Evolutionary conservation across 2,113 vertebrate species (phyloP).

Genomic region (Nematolebias whitei): DNA sequence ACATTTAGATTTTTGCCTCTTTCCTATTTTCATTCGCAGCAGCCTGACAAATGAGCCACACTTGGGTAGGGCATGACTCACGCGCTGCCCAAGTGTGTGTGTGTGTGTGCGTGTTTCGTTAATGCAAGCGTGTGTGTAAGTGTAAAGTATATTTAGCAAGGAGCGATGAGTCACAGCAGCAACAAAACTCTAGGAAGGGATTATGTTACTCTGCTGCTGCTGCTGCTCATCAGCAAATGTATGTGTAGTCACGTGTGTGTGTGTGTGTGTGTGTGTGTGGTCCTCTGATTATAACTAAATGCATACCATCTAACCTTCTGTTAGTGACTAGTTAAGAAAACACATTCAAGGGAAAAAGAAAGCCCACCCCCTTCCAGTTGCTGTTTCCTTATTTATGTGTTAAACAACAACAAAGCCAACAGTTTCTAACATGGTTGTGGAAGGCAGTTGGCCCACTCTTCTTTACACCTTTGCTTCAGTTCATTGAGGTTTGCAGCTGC

Average conservation of each 20-base stretch:
- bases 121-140: conserved; percentile 43
- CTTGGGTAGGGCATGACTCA: conserved; percentile 68
- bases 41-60: conserved; percentile 67
- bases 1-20: conserved; percentile 33
- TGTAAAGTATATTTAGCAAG: conserved; percentile 74
- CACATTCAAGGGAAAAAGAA: no score
- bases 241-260: conserved; percentile 14
- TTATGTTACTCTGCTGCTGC: conserved; percentile 64
- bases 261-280: neutral
- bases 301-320: neutral
- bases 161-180: conserved; percentile 70
- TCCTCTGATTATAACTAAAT: conserved; percentile 16
- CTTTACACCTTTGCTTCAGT: no score
- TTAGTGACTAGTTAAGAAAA: neutral
- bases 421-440: no score
- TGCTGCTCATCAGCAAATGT: conserved; percentile 48
- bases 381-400: no score
- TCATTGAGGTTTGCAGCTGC: no score
- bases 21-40: conserved; percentile 52
- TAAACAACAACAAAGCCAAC: no score
- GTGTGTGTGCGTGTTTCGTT: conserved; percentile 32
- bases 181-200: conserved; percentile 58
- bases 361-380: no score
- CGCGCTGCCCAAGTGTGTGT: conserved; percentile 42
- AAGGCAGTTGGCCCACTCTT: no score